Evolutionary conservation across 2,113 vertebrate species (phyloP), one percentile per base, ranked within the genome.

Genomic region (Ophiodon elongatus): DNA sequence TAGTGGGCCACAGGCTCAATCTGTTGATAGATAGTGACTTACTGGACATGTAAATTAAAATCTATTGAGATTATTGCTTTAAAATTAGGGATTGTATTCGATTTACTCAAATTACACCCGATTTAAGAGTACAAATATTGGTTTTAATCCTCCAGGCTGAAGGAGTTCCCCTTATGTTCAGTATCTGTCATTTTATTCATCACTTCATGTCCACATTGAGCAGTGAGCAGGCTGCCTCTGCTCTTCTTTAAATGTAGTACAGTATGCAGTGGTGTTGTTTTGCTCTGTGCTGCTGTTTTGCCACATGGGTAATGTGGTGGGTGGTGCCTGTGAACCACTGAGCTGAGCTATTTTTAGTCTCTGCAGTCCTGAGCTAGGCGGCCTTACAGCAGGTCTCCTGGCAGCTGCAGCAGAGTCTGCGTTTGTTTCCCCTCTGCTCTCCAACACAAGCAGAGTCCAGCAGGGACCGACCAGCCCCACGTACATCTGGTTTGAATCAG

Each of bases 341-440:
- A 43, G 41, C 80, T 54, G 81, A 73, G 79, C 87, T 94, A 95
- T 94, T 95, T 94, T 91, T 95, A 94, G 94, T 73, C 78, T 86
- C 92, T 91, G 91, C 92, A 90, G 90, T 92, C 87, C 83, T 81
- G 81, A 84, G 88, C 85, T 67, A 60, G 62, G 73, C 86, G 73
- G 80, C 77, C 86, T 86, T 86, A 88, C 89, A 89, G 89, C 86
- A 89, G 90, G 83, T 93, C 87, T 90, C 85, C 83, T 89, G 90
- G 89, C 85, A 47, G 76, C 87, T 75, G 82, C 82, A 70, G 69
- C 74, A 80, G 68, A 68, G 47, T 75, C 67, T 78, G n/a, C 27
- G 84, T 84, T 62, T 79, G 76, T 90, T 68, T 67, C 56, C 66
- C 41, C 67, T 71, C 37, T 47, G 60, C 79, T 83, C 43, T 76